These are phyloP conservation scores for Armadillidium nasatum DNA, from an alignment of 1,140 invertebrate species.

Conservation along the genomic window DNA sequence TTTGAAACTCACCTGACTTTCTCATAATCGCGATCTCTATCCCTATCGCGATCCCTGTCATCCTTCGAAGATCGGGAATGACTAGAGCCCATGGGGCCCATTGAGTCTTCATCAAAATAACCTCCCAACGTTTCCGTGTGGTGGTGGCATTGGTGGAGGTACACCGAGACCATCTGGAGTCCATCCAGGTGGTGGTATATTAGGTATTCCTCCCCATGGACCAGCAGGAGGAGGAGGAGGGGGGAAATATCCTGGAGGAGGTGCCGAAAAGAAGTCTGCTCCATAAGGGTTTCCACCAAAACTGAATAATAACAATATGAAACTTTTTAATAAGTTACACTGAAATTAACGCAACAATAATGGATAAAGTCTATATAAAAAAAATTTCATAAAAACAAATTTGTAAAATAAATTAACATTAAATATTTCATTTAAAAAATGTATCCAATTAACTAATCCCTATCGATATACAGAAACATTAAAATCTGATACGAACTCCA, in stretches of 20 bases:
- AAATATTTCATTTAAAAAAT: background rate
- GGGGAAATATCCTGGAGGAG: background rate
- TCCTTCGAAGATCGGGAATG: background rate
- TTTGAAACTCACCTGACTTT: background rate
- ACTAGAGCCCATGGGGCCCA: background rate
- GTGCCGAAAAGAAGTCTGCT: background rate
- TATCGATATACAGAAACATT: background rate
- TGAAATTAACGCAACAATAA: background rate
- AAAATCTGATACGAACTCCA: conserved; percentile 25
- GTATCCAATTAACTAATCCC: background rate
- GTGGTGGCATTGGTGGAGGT: background rate
- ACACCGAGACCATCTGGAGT: background rate
- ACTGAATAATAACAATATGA: background rate
- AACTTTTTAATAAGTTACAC: background rate
- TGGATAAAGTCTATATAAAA: background rate
- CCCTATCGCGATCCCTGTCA: background rate
- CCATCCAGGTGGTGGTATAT: background rate
- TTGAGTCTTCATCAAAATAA: background rate
- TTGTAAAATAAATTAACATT: background rate
- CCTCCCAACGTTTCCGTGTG: background rate
- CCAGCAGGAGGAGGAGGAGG: background rate
- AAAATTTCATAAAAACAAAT: conserved; percentile 1
- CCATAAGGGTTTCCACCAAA: conserved; percentile 15
- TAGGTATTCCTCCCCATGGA: background rate
- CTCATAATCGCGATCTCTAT: background rate